These are phyloP conservation scores for Aphis craccivora DNA, from an alignment of 1,140 invertebrate genomes.

Conservation along the genomic window DNA sequence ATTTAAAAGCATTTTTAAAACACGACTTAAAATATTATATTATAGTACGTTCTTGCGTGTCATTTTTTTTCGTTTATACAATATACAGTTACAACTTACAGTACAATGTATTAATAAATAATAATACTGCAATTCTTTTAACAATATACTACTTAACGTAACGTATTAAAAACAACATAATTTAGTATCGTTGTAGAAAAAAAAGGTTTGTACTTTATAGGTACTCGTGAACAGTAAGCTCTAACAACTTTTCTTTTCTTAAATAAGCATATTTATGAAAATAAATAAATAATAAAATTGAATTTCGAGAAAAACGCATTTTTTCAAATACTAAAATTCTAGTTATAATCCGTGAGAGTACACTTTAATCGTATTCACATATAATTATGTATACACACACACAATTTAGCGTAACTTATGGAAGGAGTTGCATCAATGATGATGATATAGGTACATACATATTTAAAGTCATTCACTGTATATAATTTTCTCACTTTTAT, in stretches of 20 bases:
- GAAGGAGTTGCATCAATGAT: neutral
- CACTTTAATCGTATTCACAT: neutral
- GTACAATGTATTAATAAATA: neutral
- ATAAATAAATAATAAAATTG: neutral
- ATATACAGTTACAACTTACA: neutral
- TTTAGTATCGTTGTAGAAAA: neutral
- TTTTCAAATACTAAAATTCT: neutral
- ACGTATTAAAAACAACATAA: neutral
- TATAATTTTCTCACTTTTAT: conserved; percentile 43
- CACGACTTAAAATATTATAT: neutral
- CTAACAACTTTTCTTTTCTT: neutral
- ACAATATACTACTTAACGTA: neutral
- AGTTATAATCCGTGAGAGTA: neutral
- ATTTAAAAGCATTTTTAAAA: neutral
- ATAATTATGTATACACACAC: neutral
- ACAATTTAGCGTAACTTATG: neutral
- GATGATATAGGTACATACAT: neutral
- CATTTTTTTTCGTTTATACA: neutral
- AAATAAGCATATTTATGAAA: neutral
- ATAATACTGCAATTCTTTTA: neutral
- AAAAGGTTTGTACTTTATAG: no score
- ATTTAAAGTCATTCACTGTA: neutral
- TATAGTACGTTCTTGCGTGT: neutral
- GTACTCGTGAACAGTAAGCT: neutral
- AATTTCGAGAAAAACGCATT: neutral